Evolutionary conservation across 2,888 invertebrate species (phyloP).

Genomic region (Hypsopygia costalis): DNA sequence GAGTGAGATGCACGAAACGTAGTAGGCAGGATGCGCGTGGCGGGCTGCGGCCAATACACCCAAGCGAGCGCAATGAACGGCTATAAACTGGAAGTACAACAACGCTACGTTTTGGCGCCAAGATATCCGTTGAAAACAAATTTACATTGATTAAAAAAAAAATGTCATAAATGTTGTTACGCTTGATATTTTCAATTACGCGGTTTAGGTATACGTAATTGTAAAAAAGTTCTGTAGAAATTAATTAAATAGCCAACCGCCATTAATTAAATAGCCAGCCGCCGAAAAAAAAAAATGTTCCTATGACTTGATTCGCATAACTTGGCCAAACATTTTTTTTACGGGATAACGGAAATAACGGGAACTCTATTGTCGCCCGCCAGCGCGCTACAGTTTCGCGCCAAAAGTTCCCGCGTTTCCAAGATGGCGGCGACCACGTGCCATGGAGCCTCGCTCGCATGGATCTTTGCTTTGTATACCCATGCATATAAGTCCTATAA

Average conservation of each 20-base stretch:
- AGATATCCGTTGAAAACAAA: slow-evolving; percentile 35
- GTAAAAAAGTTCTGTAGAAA: too few species aligned
- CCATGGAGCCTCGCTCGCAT: not conserved
- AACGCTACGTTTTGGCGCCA: slow-evolving; percentile 74
- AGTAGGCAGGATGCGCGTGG: slow-evolving; percentile 77
- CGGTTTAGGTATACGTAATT: too few species aligned
- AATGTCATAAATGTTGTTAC: too few species aligned
- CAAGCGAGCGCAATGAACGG: slow-evolving; percentile 76
- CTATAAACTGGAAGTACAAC: slow-evolving; percentile 65
- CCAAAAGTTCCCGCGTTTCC: slow-evolving; percentile 19
- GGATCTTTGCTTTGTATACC: too few species aligned
- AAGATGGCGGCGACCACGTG: slow-evolving; percentile 68
- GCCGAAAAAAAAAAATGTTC: too few species aligned
- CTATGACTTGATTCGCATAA: too few species aligned
- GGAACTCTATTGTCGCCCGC: too few species aligned
- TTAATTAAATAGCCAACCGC: too few species aligned
- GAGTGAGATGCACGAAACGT: slow-evolving; percentile 62
- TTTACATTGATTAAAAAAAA: too few species aligned
- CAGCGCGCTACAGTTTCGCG: slow-evolving; percentile 15
- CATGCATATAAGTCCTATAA: not conserved
- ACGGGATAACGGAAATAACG: not conserved
- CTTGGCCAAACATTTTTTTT: too few species aligned
- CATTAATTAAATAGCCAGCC: too few species aligned
- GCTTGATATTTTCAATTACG: too few species aligned
- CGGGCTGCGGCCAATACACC: slow-evolving; percentile 75